Evolutionary conservation across 2,888 invertebrate species (phyloP).

Genomic region (Malacosoma neustria): DNA sequence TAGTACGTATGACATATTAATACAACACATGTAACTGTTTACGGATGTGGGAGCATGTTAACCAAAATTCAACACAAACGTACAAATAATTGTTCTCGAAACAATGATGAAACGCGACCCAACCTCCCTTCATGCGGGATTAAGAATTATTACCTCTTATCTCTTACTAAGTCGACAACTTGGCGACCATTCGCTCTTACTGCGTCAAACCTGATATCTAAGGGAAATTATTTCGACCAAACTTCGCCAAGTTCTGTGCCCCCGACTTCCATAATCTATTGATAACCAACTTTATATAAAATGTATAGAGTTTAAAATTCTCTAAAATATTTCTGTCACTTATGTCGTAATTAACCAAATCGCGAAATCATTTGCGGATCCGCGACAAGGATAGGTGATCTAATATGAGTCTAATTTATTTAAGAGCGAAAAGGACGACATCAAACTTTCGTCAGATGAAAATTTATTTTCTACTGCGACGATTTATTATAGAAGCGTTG

Average conservation of each 20-base stretch:
- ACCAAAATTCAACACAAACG: not conserved
- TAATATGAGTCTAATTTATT: slow-evolving; percentile 58
- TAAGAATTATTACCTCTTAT: slow-evolving; percentile 67
- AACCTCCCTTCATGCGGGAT: slow-evolving; percentile 37
- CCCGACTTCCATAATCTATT: not conserved
- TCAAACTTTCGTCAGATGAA: slow-evolving; percentile 42
- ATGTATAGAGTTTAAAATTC: not conserved
- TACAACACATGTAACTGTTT: not conserved
- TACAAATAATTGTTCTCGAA: slow-evolving; percentile 22
- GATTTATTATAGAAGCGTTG: slow-evolving; percentile 74
- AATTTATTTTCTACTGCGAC: slow-evolving; percentile 53
- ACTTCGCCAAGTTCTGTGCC: slow-evolving; percentile 32
- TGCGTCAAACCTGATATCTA: slow-evolving; percentile 44
- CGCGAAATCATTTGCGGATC: slow-evolving; percentile 70
- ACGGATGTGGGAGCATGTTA: not conserved
- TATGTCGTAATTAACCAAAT: slow-evolving; percentile 57
- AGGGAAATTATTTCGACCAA: slow-evolving; percentile 63
- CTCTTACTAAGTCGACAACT: slow-evolving; percentile 55
- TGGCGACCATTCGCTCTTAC: slow-evolving; percentile 49
- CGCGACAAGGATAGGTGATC: slow-evolving; percentile 63
- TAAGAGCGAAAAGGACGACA: slow-evolving; percentile 40
- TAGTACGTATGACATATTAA: no score
- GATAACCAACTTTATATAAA: not conserved
- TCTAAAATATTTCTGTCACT: not conserved
- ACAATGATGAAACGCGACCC: slow-evolving; percentile 33